phyloP scores from a whole-genome alignment of 2,113 vertebrate species.

The Malurus alboscapulatus region DNA sequence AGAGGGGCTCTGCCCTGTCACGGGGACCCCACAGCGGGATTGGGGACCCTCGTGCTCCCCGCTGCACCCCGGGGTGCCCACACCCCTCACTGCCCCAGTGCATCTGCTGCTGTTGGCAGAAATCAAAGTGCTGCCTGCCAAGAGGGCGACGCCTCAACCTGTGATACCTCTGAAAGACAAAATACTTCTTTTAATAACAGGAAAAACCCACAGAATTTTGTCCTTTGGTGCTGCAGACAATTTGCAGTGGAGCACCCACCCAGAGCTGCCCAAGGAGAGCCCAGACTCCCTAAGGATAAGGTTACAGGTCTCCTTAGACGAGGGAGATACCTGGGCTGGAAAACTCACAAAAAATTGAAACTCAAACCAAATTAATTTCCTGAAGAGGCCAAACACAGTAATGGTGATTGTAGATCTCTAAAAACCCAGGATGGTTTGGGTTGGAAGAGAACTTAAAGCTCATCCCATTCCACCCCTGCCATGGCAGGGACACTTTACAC shows the following conservation, averaged over 20 bases:
- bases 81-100: conserved; percentile 60
- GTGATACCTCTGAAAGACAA: conserved; percentile 1
- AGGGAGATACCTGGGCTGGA: not conserved
- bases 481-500: not conserved
- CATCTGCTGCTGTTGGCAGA: conserved; percentile 53
- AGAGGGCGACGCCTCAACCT: conserved; percentile 32
- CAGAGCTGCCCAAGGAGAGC: not conserved
- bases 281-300: not conserved
- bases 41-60: not conserved
- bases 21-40: accelerated
- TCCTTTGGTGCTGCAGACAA: not conserved
- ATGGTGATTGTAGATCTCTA: not conserved
- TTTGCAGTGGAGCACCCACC: not conserved
- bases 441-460: too few species aligned
- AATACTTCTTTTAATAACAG: not conserved
- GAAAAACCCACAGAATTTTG: not conserved
- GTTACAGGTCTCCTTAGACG: not conserved
- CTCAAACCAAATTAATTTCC: not conserved
- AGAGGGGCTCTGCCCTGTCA: not conserved
- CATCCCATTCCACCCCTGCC: not conserved
- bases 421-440: not conserved
- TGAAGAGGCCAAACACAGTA: not conserved
- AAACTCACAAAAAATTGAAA: conserved; percentile 27
- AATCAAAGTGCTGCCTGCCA: conserved; percentile 32
- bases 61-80: conserved; percentile 63